Evolutionary conservation across 2,888 invertebrate species (phyloP).

Genomic region (Trachelus tabidus): DNA sequence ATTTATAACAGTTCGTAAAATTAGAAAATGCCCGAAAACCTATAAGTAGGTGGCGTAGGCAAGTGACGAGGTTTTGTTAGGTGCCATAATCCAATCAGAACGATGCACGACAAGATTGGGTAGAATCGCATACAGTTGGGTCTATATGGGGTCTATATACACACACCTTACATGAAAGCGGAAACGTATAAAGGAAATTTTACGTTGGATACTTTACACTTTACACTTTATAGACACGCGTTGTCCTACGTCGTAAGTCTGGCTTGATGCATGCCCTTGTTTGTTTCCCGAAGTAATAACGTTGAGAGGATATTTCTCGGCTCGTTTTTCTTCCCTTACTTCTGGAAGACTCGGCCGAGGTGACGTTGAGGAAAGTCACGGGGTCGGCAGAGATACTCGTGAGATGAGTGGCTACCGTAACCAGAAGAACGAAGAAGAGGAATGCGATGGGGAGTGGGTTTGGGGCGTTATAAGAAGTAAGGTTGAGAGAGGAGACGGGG

Average conservation of each 20-base stretch:
- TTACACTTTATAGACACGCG: slow-evolving; percentile 41
- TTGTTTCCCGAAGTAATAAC: slow-evolving; percentile 30
- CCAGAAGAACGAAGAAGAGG: background rate
- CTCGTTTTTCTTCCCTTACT: background rate
- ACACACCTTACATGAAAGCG: background rate
- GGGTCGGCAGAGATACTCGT: background rate
- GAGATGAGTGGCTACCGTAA: background rate
- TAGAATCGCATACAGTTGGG: no score
- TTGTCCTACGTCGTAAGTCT: slow-evolving; percentile 32
- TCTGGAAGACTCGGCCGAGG: background rate
- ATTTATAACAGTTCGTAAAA: slow-evolving; percentile 7
- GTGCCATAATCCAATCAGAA: no score
- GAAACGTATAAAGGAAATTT: slow-evolving; percentile 10
- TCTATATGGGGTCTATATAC: background rate
- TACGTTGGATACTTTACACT: slow-evolving; percentile 27
- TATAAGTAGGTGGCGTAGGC: accelerated
- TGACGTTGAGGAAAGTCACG: background rate
- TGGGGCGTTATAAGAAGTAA: background rate
- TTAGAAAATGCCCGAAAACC: slow-evolving; percentile 4
- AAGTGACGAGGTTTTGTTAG: no score
- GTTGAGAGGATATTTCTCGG: slow-evolving; percentile 14
- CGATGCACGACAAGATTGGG: no score
- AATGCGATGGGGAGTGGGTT: background rate
- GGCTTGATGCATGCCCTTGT: slow-evolving; percentile 41
- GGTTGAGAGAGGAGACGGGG: background rate